A percentile compares a stretch with the other conserved stretches of the same genome.
phyloP scores from a whole-genome alignment of 1,140 invertebrate species.

The Archegozetes longisetosus region DNA sequence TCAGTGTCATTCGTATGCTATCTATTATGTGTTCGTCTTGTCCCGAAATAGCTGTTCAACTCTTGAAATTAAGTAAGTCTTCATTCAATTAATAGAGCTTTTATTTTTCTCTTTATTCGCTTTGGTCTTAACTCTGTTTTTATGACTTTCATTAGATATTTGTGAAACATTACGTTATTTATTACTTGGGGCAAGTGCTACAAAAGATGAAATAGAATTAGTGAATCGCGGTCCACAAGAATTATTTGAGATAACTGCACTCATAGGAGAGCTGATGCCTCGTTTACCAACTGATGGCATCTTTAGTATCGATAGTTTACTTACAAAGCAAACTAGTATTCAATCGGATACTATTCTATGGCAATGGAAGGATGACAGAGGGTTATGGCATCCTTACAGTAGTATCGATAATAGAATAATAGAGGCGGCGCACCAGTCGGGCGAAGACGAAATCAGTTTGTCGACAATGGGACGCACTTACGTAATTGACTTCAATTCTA shows the following conservation, averaged over 20 bases:
- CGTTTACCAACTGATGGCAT: slow-evolving; percentile 79
- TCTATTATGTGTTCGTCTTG: slow-evolving; percentile 87
- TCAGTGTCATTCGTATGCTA: slow-evolving; percentile 84
- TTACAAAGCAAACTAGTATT: slow-evolving; percentile 44
- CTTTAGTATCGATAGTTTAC: slow-evolving; percentile 72
- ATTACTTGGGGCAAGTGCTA: slow-evolving; percentile 52
- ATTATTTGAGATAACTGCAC: slow-evolving; percentile 84
- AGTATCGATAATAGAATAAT: slow-evolving; percentile 57
- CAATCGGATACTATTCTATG: slow-evolving; percentile 57
- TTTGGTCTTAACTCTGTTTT: background rate
- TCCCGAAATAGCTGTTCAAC: slow-evolving; percentile 71
- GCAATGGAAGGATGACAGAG: slow-evolving; percentile 83
- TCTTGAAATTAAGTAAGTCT: slow-evolving; percentile 60
- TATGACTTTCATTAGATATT: slow-evolving; percentile 43
- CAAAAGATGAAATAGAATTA: slow-evolving; percentile 31
- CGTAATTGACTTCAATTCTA: slow-evolving; percentile 85
- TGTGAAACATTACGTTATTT: slow-evolving; percentile 82
- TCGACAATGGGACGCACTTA: slow-evolving; percentile 79
- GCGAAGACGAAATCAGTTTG: slow-evolving; percentile 84
- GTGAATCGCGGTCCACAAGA: slow-evolving; percentile 72
- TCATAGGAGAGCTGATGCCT: slow-evolving; percentile 92
- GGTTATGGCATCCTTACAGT: slow-evolving; percentile 52
- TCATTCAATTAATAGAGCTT: background rate
- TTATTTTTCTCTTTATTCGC: background rate
- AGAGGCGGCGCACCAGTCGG: slow-evolving; percentile 77